phyloP scores from a whole-genome alignment of 2,888 invertebrate species.

The Litoditis marina region DNA sequence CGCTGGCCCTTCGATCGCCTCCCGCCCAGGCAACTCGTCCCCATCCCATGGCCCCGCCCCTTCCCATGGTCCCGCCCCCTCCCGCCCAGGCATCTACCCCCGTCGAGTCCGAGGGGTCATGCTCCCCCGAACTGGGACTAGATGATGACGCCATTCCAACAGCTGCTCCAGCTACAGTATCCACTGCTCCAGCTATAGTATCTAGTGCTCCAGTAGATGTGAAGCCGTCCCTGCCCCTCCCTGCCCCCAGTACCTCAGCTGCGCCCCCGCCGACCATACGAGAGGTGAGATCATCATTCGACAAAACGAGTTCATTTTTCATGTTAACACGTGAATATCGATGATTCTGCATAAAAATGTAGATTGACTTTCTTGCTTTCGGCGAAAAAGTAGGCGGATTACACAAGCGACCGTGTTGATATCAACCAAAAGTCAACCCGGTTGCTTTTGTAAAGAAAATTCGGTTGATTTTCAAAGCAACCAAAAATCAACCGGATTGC shows the following conservation, averaged over 20 bases:
- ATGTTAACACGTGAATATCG: too few relatives aligned
- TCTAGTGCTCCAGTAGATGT: background rate
- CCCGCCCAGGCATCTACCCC: too few relatives aligned
- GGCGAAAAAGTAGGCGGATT: too few relatives aligned
- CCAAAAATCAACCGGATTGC: too few relatives aligned
- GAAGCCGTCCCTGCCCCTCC: background rate
- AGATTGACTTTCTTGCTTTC: too few relatives aligned
- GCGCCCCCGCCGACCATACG: background rate
- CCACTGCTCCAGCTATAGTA: background rate
- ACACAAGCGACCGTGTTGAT: too few relatives aligned
- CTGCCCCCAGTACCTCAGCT: background rate
- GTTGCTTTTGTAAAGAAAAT: too few relatives aligned
- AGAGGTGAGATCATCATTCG: too few relatives aligned
- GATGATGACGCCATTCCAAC: slow-evolving; percentile 3
- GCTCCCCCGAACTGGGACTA: slow-evolving; percentile 23
- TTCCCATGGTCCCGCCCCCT: background rate
- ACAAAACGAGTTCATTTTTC: too few relatives aligned
- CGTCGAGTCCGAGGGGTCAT: slow-evolving; percentile 26
- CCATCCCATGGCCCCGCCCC: background rate
- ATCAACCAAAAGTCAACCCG: too few relatives aligned
- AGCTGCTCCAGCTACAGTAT: background rate
- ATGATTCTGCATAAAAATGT: too few relatives aligned
- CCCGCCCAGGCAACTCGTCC: background rate
- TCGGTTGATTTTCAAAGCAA: too few relatives aligned
- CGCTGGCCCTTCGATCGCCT: slow-evolving; percentile 13